Evolutionary conservation across 2,113 vertebrate genomes (phyloP), one percentile per base, ranked within the genome.

Genomic region (Vidua macroura): DNA sequence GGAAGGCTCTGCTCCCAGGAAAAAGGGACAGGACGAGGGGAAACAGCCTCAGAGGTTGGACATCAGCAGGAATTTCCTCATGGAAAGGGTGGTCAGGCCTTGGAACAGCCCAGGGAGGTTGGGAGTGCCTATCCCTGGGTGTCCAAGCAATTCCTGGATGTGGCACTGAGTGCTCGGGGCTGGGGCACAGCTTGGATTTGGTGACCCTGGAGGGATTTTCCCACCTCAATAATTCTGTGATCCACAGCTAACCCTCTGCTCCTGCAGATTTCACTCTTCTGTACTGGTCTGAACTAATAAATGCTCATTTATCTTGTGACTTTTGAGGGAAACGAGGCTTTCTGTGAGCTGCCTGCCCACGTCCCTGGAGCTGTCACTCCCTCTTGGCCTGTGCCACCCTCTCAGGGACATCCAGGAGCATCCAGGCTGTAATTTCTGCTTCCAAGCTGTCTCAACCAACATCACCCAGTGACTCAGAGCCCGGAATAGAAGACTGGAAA

Each of bases 261-360:
- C 35, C 35, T 1, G 22, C 49, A 41, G 39, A 27, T 22, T 4
- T 4, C 2, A 17, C 7, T 6, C 7, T 22, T 22, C 23, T 19
- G 11, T 2, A 2, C 23, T 1, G 31, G 13, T 4, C 4, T 1
- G 1, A 66, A 21, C 13, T 3, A 3, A 19, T 5, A 46, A 64
- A 46, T 6, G 7, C 12, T 21, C 3, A 60, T 37, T 33, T 35
- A 1, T 56, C 48, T 48, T 22, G 6, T 20, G 16, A 15, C 3
- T 77, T 59, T 11, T 2, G 55, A n/a, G 59, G 22, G 24, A 4
- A 55, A 23, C 1, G 16, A 62, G 62, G 53, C 2, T 74, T 27
- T 18, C 35, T 20, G 1, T 28, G 51, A 5, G 13, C 51, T 69
- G 55, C 35, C 44, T 73, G 30, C 44, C 62, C 9, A 9, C 6